These are phyloP conservation scores for Anhinga anhinga DNA, from an alignment of 2,113 vertebrate species.

Conservation along the genomic window DNA sequence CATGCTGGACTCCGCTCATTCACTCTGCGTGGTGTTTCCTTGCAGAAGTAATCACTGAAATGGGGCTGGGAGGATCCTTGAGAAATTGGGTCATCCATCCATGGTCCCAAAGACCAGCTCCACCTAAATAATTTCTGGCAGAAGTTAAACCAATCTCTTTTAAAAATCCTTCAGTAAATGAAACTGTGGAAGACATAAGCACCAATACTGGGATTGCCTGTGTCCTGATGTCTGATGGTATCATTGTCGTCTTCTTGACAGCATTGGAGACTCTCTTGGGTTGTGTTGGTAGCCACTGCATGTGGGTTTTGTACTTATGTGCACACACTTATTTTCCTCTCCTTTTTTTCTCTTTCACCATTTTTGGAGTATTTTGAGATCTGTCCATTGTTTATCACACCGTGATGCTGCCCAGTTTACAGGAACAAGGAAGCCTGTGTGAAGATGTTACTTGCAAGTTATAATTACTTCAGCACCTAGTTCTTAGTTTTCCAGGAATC, in stretches of 20 bases:
- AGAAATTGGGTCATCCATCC: neutral
- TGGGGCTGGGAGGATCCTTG: neutral
- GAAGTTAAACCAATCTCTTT: neutral
- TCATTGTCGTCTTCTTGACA: too few species aligned
- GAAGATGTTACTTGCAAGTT: neutral
- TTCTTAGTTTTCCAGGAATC: neutral
- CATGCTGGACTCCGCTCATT: fast-evolving
- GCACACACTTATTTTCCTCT: neutral
- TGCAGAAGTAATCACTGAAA: neutral
- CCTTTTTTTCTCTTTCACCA: neutral
- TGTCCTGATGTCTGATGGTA: neutral
- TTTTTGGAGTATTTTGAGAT: neutral
- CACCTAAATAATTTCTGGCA: neutral
- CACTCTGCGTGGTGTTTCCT: neutral
- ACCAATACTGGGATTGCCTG: neutral
- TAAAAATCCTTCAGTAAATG: neutral
- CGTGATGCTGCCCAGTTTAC: neutral
- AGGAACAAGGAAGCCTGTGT: neutral
- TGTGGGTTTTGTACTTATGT: neutral
- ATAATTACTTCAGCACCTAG: neutral
- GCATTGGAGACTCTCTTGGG: too few species aligned
- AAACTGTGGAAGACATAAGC: neutral
- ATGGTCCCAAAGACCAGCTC: neutral
- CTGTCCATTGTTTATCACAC: neutral
- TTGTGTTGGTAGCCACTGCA: neutral